phyloP scores from a whole-genome alignment of 2,797 vertebrate species.

The Peromyscus attwateri region DNA sequence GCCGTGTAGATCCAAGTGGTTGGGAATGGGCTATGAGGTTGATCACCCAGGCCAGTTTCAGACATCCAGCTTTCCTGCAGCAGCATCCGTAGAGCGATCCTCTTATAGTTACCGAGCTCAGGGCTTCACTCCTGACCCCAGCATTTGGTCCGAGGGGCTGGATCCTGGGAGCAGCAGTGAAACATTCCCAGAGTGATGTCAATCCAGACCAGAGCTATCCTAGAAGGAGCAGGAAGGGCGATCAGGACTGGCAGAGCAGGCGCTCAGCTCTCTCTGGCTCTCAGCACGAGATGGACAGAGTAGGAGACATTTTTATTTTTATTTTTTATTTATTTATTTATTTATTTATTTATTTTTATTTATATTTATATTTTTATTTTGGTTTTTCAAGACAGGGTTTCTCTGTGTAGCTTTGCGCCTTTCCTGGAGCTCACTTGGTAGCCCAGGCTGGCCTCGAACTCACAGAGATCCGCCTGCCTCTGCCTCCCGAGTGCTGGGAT shows the following conservation, averaged over 20 bases:
- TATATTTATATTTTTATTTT: no score
- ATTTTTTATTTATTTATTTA: no score
- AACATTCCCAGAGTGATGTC: not conserved
- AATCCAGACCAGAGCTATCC: not conserved
- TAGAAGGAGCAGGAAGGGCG: not conserved
- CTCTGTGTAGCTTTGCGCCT: no score
- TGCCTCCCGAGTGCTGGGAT: no score
- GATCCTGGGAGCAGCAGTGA: not conserved
- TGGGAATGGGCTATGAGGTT: not conserved
- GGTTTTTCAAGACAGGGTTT: no score
- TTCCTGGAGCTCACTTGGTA: no score
- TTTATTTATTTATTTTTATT: no score
- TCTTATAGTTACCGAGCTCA: rapidly evolving
- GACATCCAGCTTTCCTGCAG: not conserved
- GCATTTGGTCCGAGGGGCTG: no score
- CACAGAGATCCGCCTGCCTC: no score
- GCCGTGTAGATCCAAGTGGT: not conserved
- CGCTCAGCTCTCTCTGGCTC: not conserved
- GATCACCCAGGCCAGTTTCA: no score
- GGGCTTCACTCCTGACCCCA: not conserved
- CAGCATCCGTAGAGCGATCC: not conserved
- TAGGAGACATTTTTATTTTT: not conserved
- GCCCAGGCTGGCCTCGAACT: no score
- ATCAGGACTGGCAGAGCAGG: not conserved
- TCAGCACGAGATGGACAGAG: not conserved